These are phyloP conservation scores for Aphis gossypii DNA, from an alignment of 1,140 invertebrate genomes.

Conservation along the genomic window DNA sequence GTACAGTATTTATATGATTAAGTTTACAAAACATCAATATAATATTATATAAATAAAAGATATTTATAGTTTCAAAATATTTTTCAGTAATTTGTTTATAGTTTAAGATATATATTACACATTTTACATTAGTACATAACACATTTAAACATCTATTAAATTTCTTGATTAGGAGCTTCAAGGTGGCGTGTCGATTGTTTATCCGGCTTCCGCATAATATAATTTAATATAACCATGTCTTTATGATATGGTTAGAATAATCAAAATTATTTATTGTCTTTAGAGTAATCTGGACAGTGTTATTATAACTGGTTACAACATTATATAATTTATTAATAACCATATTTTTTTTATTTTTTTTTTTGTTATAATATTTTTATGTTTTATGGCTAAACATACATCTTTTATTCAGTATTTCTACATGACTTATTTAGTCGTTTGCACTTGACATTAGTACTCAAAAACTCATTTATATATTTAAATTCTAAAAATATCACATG, in stretches of 20 bases:
- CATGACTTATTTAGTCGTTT: neutral
- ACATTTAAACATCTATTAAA: neutral
- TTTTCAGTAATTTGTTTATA: no score
- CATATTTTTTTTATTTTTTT: neutral
- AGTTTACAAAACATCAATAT: no score
- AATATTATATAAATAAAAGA: no score
- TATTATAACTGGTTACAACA: neutral
- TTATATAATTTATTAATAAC: neutral
- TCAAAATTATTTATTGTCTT: constrained; percentile 16
- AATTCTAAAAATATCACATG: neutral
- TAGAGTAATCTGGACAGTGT: neutral
- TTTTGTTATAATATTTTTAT: neutral
- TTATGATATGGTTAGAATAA: neutral
- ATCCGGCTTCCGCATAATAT: neutral
- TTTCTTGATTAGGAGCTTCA: neutral
- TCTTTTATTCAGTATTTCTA: neutral
- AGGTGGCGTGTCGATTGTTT: neutral
- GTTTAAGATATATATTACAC: neutral
- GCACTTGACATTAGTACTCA: neutral
- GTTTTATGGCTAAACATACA: neutral
- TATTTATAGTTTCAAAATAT: no score
- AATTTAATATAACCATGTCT: neutral
- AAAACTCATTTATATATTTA: neutral
- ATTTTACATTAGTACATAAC: no score
- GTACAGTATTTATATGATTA: no score